Base-by-base conservation (phyloP, 1,140 invertebrate species). In the Ostrea denselamellosa region DNA sequence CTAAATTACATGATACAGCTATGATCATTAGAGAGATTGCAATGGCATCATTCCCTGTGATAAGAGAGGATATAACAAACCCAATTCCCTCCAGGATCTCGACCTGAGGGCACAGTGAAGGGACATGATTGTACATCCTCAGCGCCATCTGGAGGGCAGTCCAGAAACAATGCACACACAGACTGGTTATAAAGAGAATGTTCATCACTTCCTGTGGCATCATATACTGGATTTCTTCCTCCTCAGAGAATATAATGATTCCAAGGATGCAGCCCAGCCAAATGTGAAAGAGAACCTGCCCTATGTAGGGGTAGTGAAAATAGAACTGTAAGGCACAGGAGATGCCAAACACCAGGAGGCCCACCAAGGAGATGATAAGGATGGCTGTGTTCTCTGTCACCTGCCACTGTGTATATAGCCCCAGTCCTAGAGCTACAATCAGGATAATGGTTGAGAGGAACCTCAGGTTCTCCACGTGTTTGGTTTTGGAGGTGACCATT, bases 261-360 rank as follows among this genome's bases (percentile, higher is more conserved):
- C 94, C 94, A 8, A 94, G 88, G 22, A 94, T 88, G 85, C 93
- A 93, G 19, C 94, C 93, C 22, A 93, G 86, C 94, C 94, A 94
- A 4, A 94, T 87, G 62, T 94, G 92, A 54, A 92, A 89, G 25
- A 94, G 58, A 2, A 91, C 88, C 25, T 87, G 87, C 25, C 93
- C 93, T 22, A 93, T 65, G 8, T 87, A 52, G 12, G 90, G 89
- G 77, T 91, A 90, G 25, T 91, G 90, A 83, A 94, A 94, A 87
- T 94, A 93, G 86, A 93, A 93, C 62, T 90, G 90, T 14, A 93
- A 87, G 9, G 93, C 93, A 90, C 90, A 92, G 0, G 93, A 92
- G 10, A 93, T 88, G 25, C 87, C 90, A 89, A 94, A 93, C 17
- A 94, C 90, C 71, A 94, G 91, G 44, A 94, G 87, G 17, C 93